Evolutionary conservation across 2,797 vertebrate genomes (phyloP).

Genomic region (Rhinophrynus dorsalis): DNA sequence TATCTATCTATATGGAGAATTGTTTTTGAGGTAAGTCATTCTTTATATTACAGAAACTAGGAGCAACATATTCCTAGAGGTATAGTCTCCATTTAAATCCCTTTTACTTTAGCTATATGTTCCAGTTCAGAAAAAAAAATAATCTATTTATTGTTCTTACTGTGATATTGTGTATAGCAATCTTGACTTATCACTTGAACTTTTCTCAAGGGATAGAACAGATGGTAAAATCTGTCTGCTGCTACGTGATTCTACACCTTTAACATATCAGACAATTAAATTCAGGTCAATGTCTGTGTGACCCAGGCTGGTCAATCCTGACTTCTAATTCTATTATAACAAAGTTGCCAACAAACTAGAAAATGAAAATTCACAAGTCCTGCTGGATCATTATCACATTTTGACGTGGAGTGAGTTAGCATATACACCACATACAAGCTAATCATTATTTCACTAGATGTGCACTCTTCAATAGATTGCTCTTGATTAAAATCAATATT

Average conservation of each 20-base stretch:
- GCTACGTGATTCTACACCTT: not conserved
- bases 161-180: no score
- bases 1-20: no score
- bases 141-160: no score
- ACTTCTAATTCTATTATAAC: constrained; percentile 4
- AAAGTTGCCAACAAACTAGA: constrained; percentile 19
- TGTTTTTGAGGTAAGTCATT: no score
- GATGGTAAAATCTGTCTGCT: not conserved
- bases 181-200: no score
- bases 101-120: no score
- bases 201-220: no score
- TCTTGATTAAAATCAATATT: constrained; percentile 49
- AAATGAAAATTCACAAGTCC: constrained; percentile 8
- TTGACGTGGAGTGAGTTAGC: constrained; percentile 31
- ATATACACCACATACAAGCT: constrained; percentile 27
- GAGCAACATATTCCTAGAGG: no score
- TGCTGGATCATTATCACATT: constrained; percentile 17
- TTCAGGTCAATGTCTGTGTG: constrained; percentile 35
- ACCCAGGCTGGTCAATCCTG: not conserved
- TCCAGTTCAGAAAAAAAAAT: no score
- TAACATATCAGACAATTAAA: not conserved
- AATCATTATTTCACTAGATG: constrained; percentile 41
- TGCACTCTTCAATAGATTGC: constrained; percentile 36
- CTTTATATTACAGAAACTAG: no score
- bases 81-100: no score